Base-by-base conservation (phyloP, 2,113 vertebrate species). In the Anhinga anhinga region DNA sequence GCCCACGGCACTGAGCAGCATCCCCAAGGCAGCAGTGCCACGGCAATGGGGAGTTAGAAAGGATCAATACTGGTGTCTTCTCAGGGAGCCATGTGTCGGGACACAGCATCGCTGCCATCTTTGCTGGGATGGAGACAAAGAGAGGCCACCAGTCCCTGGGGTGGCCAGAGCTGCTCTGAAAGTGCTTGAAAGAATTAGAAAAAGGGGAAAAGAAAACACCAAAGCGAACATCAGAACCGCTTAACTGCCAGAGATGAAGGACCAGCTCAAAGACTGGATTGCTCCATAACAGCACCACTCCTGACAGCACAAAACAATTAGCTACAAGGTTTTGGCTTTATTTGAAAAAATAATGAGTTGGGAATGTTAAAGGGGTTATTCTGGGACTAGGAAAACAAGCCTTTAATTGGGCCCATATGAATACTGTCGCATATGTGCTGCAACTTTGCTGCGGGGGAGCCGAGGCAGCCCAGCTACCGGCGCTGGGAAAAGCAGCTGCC, bases 401-500 rank as follows among this genome's bases (percentile, higher is more conserved):
- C 71, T 93, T 89, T 97, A 98, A 97, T 97, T 97, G 87, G 86
- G 87, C 97, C 97, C 97, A 97, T 93, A 97, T 97, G 97, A 91
- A 95, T 91, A 63, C 93, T 94, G 96, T 93, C 74, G 59, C 90
- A 74, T 95, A 92, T 78, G 82, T 26, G 81, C 91, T n/a, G 86
- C 2, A 65, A 85, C 86, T 88, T 74, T 79, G 92, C 93, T 88
- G 90, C 40, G 11, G 84, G 86, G 82, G 84, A 94, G 94, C 82
- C 1, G 30, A 91, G 86, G 82, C 95, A 84, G 71, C 45, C 78
- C 20, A 2, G 92, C 94, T 97, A 95, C 94, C 23, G 85, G 87
- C 10, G 1, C 80, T 90, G 94, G 92, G 79, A 85, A 61, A 55
- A 88, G 93, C 95, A 94, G 88, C 92, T 95, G 94, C 36, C 27